Evolutionary conservation across 2,113 vertebrate species (phyloP), one percentile per base, ranked within the genome.

Genomic region (Donacobius atricapilla): DNA sequence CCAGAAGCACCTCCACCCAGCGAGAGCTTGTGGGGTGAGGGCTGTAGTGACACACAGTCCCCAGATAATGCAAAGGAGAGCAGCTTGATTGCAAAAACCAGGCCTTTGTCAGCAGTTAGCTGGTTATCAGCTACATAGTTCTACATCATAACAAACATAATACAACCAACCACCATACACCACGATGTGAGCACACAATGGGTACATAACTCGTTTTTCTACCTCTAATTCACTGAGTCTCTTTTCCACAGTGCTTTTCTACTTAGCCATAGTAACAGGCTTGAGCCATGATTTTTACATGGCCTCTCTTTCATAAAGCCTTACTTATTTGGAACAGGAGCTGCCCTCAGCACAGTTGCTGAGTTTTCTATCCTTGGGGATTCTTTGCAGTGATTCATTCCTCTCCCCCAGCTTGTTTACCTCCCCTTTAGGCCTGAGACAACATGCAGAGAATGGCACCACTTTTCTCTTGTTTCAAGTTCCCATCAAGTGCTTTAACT

Each of bases 1-100:
- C 30, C 42, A 57, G 51, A 16, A 48, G 24, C 30, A 13, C 12
- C 40, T 64, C 23, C n/a, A 24, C 10, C 9, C 50, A 23, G 9
- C 2, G 14, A 40, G 50, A 65, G 30, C 14, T 13, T 12, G 10
- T 27, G 45, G 45, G n/a, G 75, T 8, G 57, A n/a, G 37, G n/a
- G 13, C 17, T 0, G 1, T 4, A 16, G 28, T 12, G 45, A 48
- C 7, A 6, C 28, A 31, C 6, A 13, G 18, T 22, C 11, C 22
- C 30, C 13, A n/a, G 37, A 23, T 37, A 63, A 18, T 22, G 45
- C 58, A 51, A 13, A 27, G 28, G 13, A 48, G 30, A 40, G 18
- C 14, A 15, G 14, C 18, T n/a, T 28, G 6, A 51, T 28, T n/a
- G 24, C 24, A 40, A 63, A 64, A 51, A 10, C 6, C 14, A 3